A percentile compares a stretch with the other conserved stretches of the same genome.
Conservation (phyloP, 2,113 vertebrate species). For the Erythrocercus mccallii region DNA sequence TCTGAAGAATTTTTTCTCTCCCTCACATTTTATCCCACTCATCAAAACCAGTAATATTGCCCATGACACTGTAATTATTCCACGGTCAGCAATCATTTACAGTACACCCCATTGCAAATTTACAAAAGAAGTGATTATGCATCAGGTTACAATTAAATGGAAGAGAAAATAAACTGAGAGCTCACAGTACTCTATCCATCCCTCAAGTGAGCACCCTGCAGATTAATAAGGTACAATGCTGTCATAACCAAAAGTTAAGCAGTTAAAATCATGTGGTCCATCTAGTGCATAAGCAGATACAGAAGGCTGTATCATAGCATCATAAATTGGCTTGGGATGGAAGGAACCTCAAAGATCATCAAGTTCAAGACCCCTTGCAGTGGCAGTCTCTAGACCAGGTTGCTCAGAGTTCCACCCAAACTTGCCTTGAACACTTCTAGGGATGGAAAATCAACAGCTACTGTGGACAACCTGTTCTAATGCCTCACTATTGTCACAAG, state of each 20-base stretch:
- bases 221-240: not conserved
- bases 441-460: accelerated
- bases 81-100: not conserved
- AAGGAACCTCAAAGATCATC: not conserved
- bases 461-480: not conserved
- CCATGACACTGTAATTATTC: not conserved
- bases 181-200: not conserved
- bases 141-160: not conserved
- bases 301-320: not conserved
- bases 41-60: not conserved
- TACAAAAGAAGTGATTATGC: not conserved
- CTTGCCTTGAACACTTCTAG: accelerated
- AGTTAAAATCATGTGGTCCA: not conserved
- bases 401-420: not conserved
- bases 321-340: accelerated
- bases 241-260: not conserved
- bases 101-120: not conserved
- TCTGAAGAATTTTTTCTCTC: not conserved
- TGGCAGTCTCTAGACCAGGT: not conserved
- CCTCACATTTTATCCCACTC: not conserved
- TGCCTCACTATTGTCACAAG: not conserved
- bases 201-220: not conserved
- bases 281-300: accelerated
- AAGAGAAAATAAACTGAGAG: not conserved
- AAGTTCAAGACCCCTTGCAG: not conserved